Evolutionary conservation across 1,140 invertebrate species (phyloP).

Genomic region (Drosophila setifemur): DNA sequence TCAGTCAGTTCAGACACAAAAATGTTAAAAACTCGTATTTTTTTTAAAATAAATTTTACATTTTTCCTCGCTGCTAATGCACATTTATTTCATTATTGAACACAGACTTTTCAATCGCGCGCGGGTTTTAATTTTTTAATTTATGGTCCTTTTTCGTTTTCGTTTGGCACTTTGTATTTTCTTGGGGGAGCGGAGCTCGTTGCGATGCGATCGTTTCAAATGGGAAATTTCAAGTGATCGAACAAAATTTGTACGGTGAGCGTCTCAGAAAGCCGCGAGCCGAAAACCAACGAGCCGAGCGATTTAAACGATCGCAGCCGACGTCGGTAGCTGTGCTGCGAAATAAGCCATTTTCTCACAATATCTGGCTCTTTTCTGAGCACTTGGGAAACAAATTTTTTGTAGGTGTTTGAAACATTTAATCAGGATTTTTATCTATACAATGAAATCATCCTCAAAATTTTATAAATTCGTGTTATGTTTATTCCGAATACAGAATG

Average conservation of each 20-base stretch:
- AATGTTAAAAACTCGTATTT: slow-evolving; percentile 12
- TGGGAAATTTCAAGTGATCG: slow-evolving; percentile 79
- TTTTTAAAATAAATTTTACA: slow-evolving; percentile 32
- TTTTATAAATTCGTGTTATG: too few species aligned
- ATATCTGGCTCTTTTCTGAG: not conserved
- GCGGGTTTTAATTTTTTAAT: slow-evolving; percentile 26
- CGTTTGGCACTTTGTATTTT: slow-evolving; percentile 30
- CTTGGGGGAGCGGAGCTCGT: slow-evolving; percentile 39
- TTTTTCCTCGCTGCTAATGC: slow-evolving; percentile 25
- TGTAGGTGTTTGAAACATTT: not conserved
- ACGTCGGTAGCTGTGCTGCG: slow-evolving; percentile 24
- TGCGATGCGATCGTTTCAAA: slow-evolving; percentile 77
- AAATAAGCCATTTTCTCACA: not conserved
- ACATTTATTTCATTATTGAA: slow-evolving; percentile 33
- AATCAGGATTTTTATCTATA: too few species aligned
- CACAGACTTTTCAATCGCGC: slow-evolving; percentile 47
- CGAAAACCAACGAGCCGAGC: slow-evolving; percentile 22
- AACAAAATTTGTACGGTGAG: slow-evolving; percentile 66
- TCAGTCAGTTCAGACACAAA: slow-evolving; percentile 9
- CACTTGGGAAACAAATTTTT: not conserved
- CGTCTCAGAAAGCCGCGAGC: slow-evolving; percentile 54
- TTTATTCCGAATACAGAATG: too few species aligned
- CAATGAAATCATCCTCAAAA: too few species aligned
- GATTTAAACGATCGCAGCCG: slow-evolving; percentile 25
- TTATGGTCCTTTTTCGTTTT: slow-evolving; percentile 52